Conservation (phyloP, 1,140 invertebrate genomes). For the Drosophila varians region DNA sequence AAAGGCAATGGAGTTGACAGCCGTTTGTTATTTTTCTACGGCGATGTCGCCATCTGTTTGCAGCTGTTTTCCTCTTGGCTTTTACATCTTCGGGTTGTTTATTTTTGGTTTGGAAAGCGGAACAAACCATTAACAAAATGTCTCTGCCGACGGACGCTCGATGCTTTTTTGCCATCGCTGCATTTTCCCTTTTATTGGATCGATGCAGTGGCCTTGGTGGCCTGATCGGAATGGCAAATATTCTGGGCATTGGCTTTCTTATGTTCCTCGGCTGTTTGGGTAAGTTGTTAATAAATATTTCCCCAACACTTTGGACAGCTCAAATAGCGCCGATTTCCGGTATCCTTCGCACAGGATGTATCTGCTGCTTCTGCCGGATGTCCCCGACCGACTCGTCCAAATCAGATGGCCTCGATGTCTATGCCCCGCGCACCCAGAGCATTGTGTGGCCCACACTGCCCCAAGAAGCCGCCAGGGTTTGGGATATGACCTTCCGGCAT, state of each 20-base stretch:
- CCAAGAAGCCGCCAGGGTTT: slow-evolving; percentile 25
- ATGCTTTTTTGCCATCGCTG: slow-evolving; percentile 49
- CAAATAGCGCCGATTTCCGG: background rate
- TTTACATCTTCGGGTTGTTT: slow-evolving; percentile 25
- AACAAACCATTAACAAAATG: slow-evolving; percentile 64
- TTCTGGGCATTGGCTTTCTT: slow-evolving; percentile 13
- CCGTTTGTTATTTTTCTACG: slow-evolving; percentile 15
- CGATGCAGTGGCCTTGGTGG: background rate
- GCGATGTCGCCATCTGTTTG: slow-evolving; percentile 35
- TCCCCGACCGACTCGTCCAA: slow-evolving; percentile 2
- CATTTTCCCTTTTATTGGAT: slow-evolving; percentile 31
- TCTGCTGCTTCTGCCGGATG: slow-evolving; percentile 34
- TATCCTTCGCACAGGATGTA: slow-evolving; percentile 26
- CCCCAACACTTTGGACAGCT: background rate
- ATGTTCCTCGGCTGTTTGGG: slow-evolving; percentile 36
- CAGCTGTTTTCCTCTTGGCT: slow-evolving; percentile 31
- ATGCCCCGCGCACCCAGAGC: slow-evolving; percentile 62
- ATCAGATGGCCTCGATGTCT: slow-evolving; percentile 44
- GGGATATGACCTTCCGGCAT: slow-evolving; percentile 50
- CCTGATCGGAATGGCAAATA: background rate
- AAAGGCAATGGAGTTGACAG: slow-evolving; percentile 12
- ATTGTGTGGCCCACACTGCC: slow-evolving; percentile 66
- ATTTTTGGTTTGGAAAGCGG: background rate
- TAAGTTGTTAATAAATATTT: slow-evolving; percentile 25
- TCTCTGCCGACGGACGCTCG: slow-evolving; percentile 42